Base-by-base conservation (phyloP, 1,140 invertebrate species). In the Monomorium pharaonis region DNA sequence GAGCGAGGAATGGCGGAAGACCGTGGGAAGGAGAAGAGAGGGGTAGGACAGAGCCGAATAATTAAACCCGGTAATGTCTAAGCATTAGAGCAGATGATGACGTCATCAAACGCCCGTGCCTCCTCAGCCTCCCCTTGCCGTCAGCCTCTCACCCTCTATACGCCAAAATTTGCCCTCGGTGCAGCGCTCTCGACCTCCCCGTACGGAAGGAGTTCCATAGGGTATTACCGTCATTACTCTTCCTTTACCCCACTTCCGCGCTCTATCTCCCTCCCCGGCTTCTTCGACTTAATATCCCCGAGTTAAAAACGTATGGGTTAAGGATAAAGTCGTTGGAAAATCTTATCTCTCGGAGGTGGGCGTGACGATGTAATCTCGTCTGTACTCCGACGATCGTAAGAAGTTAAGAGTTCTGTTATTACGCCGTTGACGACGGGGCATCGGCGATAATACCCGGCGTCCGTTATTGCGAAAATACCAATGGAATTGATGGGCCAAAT, bases 31-130 rank as follows among this genome's bases (percentile, higher is more conserved):
- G 2, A 18, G 21, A 1, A 18, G 6, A 27, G 37, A 7, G 37
- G n/a, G 6, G n/a, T 14, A n/a, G 27, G 47, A 70, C 37, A 69
- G 85, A 58, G 49, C 33, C 54, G 85, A 90, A 92, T 92, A 92
- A 92, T 92, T 92, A 92, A 92, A 92, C 89, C 70, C 75, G 74
- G 88, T 92, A 92, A 92, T 92, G 91, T 76, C 85, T 84, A 78
- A 90, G 84, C 90, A 92, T 92, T 92, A 92, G 88, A 88, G 90
- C 87, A 91, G 91, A 90, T 92, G 91, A 92, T 91, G 90, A 89
- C 90, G 91, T 92, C 91, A 89, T 92, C 91, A 92, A 91, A 92
- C 76, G 65, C 62, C 75, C 84, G 42, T 37, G 51, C 49, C 76
- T 37, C 37, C 67, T n/a, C 67, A 58, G 37, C 58, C 72, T 72